Evolutionary conservation across 37 sponge, comb jelly and placozoan genomes (phyloP).

Genomic region (Haliclona indistincta): DNA sequence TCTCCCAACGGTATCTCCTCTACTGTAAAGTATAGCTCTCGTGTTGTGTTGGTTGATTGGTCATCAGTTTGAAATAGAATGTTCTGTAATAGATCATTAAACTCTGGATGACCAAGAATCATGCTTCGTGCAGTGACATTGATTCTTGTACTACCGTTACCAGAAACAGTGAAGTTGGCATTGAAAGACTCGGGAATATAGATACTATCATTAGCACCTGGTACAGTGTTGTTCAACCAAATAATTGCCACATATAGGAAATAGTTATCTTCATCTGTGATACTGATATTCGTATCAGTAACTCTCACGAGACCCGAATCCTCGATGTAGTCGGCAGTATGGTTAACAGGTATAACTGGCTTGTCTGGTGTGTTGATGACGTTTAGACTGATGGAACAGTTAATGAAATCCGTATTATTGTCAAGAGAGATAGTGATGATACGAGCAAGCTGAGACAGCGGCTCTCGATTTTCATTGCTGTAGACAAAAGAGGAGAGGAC

Average conservation of each 20-base stretch:
- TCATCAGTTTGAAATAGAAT: conserved; percentile 31
- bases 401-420: background rate
- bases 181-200: conserved; percentile 5
- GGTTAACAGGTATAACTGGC: conserved; percentile 42
- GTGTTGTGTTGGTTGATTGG: conserved; percentile 14
- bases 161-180: conserved; percentile 17
- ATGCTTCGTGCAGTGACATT: background rate
- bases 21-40: conserved; percentile 33
- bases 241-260: conserved; percentile 22
- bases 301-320: conserved; percentile 13
- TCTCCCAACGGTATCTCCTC: conserved; percentile 29
- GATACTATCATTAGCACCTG: conserved; percentile 14
- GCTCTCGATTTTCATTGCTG: conserved; percentile 22
- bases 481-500: conserved; percentile 36
- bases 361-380: conserved; percentile 44
- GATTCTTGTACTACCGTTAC: conserved; percentile 26
- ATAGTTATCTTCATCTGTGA: conserved; percentile 55
- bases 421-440: conserved; percentile 13
- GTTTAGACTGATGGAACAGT: conserved; percentile 7
- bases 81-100: conserved; percentile 26
- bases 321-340: conserved; percentile 25
- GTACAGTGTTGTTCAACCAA: background rate
- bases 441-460: conserved; percentile 10
- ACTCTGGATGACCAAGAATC: conserved; percentile 1
- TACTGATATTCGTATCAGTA: conserved; percentile 24